Evolutionary conservation across 2,888 invertebrate species (phyloP), one percentile per base, ranked within the genome.

Genomic region (Cantharis rustica): DNA sequence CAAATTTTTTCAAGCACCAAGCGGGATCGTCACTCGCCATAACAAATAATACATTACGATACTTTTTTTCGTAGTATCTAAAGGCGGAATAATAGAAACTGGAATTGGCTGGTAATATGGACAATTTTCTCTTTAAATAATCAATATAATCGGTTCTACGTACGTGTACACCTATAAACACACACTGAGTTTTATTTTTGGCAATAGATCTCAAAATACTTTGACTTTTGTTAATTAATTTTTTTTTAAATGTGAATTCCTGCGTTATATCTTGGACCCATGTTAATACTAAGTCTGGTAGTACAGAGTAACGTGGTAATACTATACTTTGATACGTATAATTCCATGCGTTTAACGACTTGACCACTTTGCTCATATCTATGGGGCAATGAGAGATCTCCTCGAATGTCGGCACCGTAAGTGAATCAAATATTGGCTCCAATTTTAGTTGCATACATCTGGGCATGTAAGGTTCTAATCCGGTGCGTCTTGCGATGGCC

Each of bases 321-420:
- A 91, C 88, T 78, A 91, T 91, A 82, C 90, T 90, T 83, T 91
- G 91, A 72, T 90, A 89, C 11, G 90, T 90, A 84, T 88, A 89
- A 81, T 90, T 90, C 91, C 91, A 91, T 63, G 88, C 88, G 64
- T 89, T 89, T 72, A 90, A 84, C 4, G 90, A 89, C 80, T 87
- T 89, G 47, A 90, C 89, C 71, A 90, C 89, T 68, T 88, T 88
- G 15, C 87, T 86, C 76, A 89, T 85, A 76, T 89, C 88, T 15
- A 91, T 85, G 1, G 89, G 89, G 81, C 91, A 91, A 80, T 89
- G 89, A 17, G 90, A 88, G 71, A 91, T 90, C 81, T 90, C 90
- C 79, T 90, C 90, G 68, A 91, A 87, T 13, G 90, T 90, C 17
- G 91, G 91, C 76, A 91, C 89, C 69, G 90, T 89, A 61, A 91